Percentiles rank a stretch among this genome's conserved stretches.
Evolutionary conservation across 2,888 invertebrate species (phyloP).

Genomic region (Chironomus riparius): DNA sequence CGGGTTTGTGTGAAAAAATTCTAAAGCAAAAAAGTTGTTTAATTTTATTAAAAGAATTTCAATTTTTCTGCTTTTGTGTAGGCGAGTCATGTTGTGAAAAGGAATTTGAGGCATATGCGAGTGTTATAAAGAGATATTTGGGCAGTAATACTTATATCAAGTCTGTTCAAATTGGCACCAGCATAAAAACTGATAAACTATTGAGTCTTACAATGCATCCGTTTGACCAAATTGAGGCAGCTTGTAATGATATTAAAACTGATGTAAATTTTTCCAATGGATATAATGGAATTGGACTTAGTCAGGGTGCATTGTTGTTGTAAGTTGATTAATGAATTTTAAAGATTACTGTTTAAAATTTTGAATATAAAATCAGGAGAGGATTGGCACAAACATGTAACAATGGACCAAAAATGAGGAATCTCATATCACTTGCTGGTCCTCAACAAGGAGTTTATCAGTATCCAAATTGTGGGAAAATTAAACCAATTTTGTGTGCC

Average conservation of each 20-base stretch:
- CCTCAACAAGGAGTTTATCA: slow-evolving; percentile 97
- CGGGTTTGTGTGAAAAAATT: neutral
- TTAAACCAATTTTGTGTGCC: neutral
- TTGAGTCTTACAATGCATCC: slow-evolving; percentile 77
- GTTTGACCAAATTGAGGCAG: slow-evolving; percentile 67
- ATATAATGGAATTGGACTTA: slow-evolving; percentile 93
- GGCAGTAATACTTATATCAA: slow-evolving; percentile 68
- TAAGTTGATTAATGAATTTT: slow-evolving; percentile 44
- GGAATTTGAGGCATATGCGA: neutral
- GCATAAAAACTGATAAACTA: slow-evolving; percentile 63
- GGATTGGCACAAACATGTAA: slow-evolving; percentile 87
- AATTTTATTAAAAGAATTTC: neutral
- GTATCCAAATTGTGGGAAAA: slow-evolving; percentile 64
- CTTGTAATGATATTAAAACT: slow-evolving; percentile 58
- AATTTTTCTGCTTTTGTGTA: neutral
- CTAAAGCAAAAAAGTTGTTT: neutral
- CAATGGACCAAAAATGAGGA: slow-evolving; percentile 62
- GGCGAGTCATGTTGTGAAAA: neutral
- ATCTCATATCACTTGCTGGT: slow-evolving; percentile 85
- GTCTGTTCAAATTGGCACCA: slow-evolving; percentile 73
- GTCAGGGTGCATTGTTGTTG: slow-evolving; percentile 95
- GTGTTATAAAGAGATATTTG: slow-evolving; percentile 58
- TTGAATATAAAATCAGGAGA: slow-evolving; percentile 52
- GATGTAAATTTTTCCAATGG: slow-evolving; percentile 65
- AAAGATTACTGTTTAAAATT: neutral